These are phyloP conservation scores for Myopa tessellatipennis DNA, from an alignment of 2,888 invertebrate species.

Conservation along the genomic window DNA sequence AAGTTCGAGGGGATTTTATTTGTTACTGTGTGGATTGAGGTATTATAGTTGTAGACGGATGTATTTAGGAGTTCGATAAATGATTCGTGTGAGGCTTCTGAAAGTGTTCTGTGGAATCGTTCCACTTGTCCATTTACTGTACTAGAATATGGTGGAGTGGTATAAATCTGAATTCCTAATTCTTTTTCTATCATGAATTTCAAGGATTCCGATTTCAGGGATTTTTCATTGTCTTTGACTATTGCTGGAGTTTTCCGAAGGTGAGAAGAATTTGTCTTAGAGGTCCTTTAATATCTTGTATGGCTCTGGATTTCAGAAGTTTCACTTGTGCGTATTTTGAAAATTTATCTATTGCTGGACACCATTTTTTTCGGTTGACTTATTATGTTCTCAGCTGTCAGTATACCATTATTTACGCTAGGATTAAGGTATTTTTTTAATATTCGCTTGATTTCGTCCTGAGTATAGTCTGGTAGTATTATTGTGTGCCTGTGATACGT, in stretches of 20 bases:
- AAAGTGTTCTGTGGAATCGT: conserved; percentile 22
- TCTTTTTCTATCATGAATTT: conserved; percentile 33
- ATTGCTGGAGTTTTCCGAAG: conserved; percentile 12
- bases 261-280: conserved; percentile 8
- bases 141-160: conserved; percentile 20
- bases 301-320: not conserved
- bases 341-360: conserved; percentile 17
- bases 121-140: no score
- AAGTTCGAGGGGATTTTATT: conserved; percentile 30
- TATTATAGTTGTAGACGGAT: conserved; percentile 37
- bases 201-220: conserved; percentile 4
- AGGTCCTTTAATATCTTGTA: conserved; percentile 6
- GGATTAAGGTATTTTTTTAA: not conserved
- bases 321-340: conserved; percentile 14
- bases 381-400: conserved; percentile 26
- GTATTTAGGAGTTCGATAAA: conserved; percentile 34
- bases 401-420: conserved; percentile 31
- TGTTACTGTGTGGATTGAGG: conserved; percentile 32
- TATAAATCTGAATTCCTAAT: conserved; percentile 4
- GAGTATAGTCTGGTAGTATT: no score
- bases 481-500: no score
- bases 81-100: conserved; percentile 14
- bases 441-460: conserved; percentile 4
- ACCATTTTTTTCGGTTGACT: not conserved
- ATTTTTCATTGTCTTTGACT: conserved; percentile 24